Evolutionary conservation across 2,888 invertebrate genomes (phyloP).

Genomic region (Timema podura): DNA sequence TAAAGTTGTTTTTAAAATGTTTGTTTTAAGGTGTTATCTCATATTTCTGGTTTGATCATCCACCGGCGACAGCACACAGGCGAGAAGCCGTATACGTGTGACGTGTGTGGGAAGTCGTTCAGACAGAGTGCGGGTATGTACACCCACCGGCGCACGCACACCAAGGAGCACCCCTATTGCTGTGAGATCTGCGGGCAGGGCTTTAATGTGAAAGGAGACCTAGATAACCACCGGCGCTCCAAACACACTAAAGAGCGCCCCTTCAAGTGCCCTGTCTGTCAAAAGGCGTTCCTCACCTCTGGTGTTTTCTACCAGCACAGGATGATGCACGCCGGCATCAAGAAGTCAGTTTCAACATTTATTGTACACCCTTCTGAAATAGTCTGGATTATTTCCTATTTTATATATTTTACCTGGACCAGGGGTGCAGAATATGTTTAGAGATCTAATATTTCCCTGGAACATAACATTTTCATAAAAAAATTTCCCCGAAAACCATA

Average conservation of each 20-base stretch:
- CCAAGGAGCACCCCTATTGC: constrained; percentile 12
- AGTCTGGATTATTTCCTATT: too few species aligned
- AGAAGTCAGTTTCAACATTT: too few species aligned
- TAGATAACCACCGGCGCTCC: constrained; percentile 22
- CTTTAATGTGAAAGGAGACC: constrained; percentile 21
- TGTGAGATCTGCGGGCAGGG: constrained; percentile 22
- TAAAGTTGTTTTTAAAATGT: not conserved
- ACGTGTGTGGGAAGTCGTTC: constrained; percentile 21
- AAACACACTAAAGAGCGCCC: constrained; percentile 24
- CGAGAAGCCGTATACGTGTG: constrained; percentile 19
- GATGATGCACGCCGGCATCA: constrained; percentile 20
- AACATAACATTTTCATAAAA: too few species aligned
- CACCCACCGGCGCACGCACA: constrained; percentile 20
- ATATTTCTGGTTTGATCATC: not conserved
- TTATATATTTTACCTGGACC: too few species aligned
- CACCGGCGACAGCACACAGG: constrained; percentile 10
- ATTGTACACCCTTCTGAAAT: too few species aligned
- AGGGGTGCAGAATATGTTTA: too few species aligned
- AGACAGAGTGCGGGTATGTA: constrained; percentile 15
- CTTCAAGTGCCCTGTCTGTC: constrained; percentile 19
- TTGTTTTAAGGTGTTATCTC: not conserved
- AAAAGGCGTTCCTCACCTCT: constrained; percentile 21
- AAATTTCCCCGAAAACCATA: too few species aligned
- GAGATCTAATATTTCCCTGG: too few species aligned
- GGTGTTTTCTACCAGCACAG: constrained; percentile 23